Evolutionary conservation across 2,888 invertebrate genomes (phyloP), one percentile per base, ranked within the genome.

Genomic region (Amblyjoppa proteus): DNA sequence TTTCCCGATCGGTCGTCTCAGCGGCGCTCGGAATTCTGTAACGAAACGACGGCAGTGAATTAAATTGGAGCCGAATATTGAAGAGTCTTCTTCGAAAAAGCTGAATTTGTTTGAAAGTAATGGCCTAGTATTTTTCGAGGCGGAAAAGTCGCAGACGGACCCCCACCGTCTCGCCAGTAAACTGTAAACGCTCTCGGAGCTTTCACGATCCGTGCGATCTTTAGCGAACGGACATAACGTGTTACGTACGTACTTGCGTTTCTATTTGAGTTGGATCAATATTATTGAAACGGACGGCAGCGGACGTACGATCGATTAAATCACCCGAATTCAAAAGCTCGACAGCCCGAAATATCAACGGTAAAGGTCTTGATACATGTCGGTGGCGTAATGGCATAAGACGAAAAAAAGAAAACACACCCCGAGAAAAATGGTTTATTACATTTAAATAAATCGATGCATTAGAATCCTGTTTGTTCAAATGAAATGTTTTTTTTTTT

Each of bases 121-220:
- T 88, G 88, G 86, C 82, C 69, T 76, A 66, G 81, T 38, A 84
- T 88, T 84, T 88, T 90, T 90, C 71, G 86, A 86, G 84, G 81
- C 53, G 81, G 88, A 90, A 87, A 84, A 86, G 87, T 89, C 89
- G 81, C 90, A 90, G 90, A 80, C 88, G 90, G 88, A 87, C 89
- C 91, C 88, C 91, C 88, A 83, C 83, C 86, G 88, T 88, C 81
- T 80, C 83, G 69, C 85, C 79, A 85, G 56, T 84, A 74, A 61
- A 49, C 68, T 79, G 38, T 38, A 38, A 51, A 31, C 58, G 49
- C 20, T 38, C n/a, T 51, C 16, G n/a, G 28, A 13, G 51, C 38
- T 66, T 68, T 3, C 68, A 45, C 41, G 49, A 38, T 56, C 41
- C 34, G 13, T 31, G 51, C 82, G 58, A 70, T 78, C 41, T 58